phyloP scores from a whole-genome alignment of 1,140 invertebrate species.

The Adoxophyes honmai region DNA sequence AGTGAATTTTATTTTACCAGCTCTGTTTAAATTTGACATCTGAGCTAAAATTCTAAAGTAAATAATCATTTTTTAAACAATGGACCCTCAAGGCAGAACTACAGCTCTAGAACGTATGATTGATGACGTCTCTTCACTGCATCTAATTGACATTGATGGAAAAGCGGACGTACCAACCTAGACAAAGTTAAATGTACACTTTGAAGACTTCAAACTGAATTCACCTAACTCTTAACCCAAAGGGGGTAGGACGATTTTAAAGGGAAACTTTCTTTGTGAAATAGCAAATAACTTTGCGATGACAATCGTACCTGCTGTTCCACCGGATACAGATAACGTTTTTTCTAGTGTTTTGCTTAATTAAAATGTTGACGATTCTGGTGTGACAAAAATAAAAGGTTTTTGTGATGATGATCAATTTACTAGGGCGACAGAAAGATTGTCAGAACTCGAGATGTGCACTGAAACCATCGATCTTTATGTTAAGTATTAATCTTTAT shows the following conservation, averaged over 20 bases:
- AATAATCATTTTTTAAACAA: constrained; percentile 55
- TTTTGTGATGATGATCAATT: background rate
- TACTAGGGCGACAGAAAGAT: too few relatives aligned
- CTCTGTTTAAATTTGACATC: too few relatives aligned
- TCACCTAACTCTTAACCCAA: constrained; percentile 9
- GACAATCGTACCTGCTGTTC: constrained; percentile 17
- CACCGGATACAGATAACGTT: constrained; percentile 22
- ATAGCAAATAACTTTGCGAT: background rate
- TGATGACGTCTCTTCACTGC: constrained; percentile 63
- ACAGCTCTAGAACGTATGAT: constrained; percentile 55
- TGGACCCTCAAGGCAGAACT: constrained; percentile 41
- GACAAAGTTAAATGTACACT: constrained; percentile 16
- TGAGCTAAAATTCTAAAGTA: constrained; percentile 15
- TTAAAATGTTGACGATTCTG: constrained; percentile 5
- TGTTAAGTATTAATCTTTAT: too few relatives aligned
- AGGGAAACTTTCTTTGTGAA: background rate
- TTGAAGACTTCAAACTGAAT: constrained; percentile 15
- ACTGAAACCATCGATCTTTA: too few relatives aligned
- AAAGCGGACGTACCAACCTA: constrained; percentile 31
- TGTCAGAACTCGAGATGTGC: too few relatives aligned
- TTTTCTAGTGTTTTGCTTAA: constrained; percentile 10
- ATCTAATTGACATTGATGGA: constrained; percentile 74
- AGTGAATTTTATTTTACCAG: too few relatives aligned
- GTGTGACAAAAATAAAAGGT: constrained; percentile 2
- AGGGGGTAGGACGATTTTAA: constrained; percentile 9